Evolutionary conservation across 2,797 vertebrate species (phyloP).

Genomic region (Macrochelys suwanniensis): DNA sequence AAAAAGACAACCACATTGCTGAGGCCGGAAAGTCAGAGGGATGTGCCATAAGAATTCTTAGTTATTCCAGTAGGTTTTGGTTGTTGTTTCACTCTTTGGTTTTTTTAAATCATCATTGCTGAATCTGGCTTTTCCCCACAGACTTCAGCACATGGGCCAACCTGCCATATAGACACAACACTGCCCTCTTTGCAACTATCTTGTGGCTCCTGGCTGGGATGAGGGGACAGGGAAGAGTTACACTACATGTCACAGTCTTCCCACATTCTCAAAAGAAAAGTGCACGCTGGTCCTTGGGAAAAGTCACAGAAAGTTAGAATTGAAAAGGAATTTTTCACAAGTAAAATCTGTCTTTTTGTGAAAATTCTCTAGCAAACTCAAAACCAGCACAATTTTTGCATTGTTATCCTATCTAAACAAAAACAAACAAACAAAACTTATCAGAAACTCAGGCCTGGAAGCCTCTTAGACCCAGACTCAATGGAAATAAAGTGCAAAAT

Average conservation of each 20-base stretch:
- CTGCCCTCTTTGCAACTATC: not conserved
- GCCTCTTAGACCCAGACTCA: not conserved
- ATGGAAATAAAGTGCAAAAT: rapidly evolving
- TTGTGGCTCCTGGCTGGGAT: not conserved
- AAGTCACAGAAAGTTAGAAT: not conserved
- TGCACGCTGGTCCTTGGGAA: not conserved
- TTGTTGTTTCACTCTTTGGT: not conserved
- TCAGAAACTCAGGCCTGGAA: not conserved
- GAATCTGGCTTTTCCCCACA: not conserved
- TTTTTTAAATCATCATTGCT: not conserved
- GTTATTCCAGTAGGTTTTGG: not conserved
- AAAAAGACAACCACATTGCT: not conserved
- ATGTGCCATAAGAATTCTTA: not conserved
- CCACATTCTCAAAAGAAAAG: constrained; percentile 10
- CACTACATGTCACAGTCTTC: constrained; percentile 15
- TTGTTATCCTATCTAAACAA: not conserved
- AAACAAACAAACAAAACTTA: not conserved
- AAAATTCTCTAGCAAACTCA: not conserved
- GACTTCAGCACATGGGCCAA: not conserved
- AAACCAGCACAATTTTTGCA: not conserved
- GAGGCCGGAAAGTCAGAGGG: constrained; percentile 34
- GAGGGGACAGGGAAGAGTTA: not conserved
- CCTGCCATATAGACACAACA: not conserved
- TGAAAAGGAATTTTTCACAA: not conserved
- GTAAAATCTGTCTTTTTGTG: not conserved